phyloP scores from a whole-genome alignment of 2,113 vertebrate species.

The Macquaria ambigua region DNA sequence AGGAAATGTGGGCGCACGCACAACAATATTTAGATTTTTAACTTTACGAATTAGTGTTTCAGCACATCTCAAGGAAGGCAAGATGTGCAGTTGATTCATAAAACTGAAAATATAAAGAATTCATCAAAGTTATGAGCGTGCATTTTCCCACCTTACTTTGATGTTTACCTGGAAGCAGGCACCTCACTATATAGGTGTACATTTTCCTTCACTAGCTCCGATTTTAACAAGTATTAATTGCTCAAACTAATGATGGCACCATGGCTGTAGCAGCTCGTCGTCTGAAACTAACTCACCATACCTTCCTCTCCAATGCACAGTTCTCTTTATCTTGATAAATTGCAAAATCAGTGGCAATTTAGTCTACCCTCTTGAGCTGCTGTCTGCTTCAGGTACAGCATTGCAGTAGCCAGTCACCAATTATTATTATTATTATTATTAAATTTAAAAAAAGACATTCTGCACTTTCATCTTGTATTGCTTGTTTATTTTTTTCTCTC shows the following conservation, averaged over 20 bases:
- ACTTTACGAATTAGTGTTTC: neutral
- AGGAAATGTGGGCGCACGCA: neutral
- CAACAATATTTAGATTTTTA: neutral
- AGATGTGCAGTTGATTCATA: neutral
- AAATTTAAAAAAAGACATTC: neutral
- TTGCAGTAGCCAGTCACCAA: neutral
- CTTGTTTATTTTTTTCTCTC: neutral
- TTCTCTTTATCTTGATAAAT: neutral
- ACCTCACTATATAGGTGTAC: no score
- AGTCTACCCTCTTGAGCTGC: neutral
- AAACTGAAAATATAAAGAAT: neutral
- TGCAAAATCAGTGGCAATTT: neutral
- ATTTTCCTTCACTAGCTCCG: neutral
- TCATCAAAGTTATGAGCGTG: neutral
- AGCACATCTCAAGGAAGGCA: neutral
- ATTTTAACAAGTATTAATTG: neutral
- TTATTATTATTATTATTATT: neutral
- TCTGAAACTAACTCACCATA: neutral
- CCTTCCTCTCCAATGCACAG: neutral
- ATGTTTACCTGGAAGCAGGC: neutral
- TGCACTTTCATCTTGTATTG: neutral
- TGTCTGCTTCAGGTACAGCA: neutral
- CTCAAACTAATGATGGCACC: neutral
- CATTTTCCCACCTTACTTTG: neutral
- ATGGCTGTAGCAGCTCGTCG: neutral